phyloP scores from a whole-genome alignment of 1,140 invertebrate genomes.

The Drosophila quadrilineata region DNA sequence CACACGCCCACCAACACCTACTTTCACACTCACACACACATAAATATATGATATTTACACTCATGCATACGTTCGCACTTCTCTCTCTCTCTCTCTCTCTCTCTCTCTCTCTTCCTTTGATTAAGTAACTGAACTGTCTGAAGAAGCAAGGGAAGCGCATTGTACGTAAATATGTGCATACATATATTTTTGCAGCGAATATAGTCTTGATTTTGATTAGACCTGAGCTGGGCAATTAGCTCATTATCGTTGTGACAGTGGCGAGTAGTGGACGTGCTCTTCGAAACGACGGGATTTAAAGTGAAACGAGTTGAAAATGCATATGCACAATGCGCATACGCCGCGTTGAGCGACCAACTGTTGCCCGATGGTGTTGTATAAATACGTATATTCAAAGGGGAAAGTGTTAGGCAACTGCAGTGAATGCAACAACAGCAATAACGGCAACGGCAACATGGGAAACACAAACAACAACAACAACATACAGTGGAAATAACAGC shows the following conservation, averaged over 20 bases:
- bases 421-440: neutral
- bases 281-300: neutral
- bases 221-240: neutral
- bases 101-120: neutral
- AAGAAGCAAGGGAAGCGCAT: neutral
- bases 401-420: slow-evolving; percentile 52
- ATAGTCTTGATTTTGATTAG: neutral
- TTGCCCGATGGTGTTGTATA: slow-evolving; percentile 45
- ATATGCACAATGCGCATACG: slow-evolving; percentile 46
- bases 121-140: slow-evolving; percentile 1
- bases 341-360: slow-evolving; percentile 42
- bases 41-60: too few species aligned
- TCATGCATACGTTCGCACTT: too few species aligned
- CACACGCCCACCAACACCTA: too few species aligned
- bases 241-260: slow-evolving; percentile 25
- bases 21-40: too few species aligned
- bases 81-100: neutral
- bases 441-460: neutral
- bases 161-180: neutral
- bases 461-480: neutral
- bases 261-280: slow-evolving; percentile 47
- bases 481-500: neutral
- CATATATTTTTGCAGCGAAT: neutral
- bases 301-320: neutral
- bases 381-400: slow-evolving; percentile 6